Base-by-base conservation (phyloP, 2,888 invertebrate genomes). In the Cryptocheilus praepositus region DNA sequence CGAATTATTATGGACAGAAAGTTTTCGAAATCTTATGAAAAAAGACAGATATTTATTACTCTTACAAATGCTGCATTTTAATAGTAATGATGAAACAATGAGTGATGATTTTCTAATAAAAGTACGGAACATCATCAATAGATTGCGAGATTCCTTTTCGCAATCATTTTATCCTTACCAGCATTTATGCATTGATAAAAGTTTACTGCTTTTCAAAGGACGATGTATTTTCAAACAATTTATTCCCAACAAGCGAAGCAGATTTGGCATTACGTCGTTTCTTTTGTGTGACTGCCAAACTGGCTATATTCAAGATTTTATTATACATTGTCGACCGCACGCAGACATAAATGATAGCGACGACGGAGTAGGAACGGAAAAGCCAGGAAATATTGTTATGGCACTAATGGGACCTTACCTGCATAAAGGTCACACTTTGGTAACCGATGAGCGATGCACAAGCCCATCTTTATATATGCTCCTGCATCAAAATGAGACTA, bases 251-350 rank as follows among this genome's bases (percentile, higher is more conserved):
- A 36, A 55, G 16, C 55, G 55, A 36, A 36, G 36, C 44, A 53
- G 54, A 61, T 61, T 61, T 22, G 61, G 45, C 8, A 25, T 61
- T 46, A 61, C 54, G 54, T 61, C 54, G 54, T 61, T 61, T 54
- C 44, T 59, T 51, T 51, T 63, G 56, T 18, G 51, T n/a, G 56
- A 67, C 18, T 67, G 55, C 11, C 52, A 63, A 16, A 67, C 62
- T 13, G 55, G 64, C 11, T 68, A 68, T 56, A 46, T 57, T 13
- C 64, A 68, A 28, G 54, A 68, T 54, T 19, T 68, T 22, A 43
- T 59, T 44, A 21, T 63, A 49, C 64, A 62, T 49, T 19, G 3
- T 61, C 61, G 59, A 51, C 57, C 18, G 8, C 5, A 16, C 36
- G 49, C 25, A 57, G n/a, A n/a, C n/a, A n/a, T n/a, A n/a, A n/a